Percentiles rank a stretch among this genome's conserved stretches.
These are phyloP conservation scores for Danaus chrysippus DNA, from an alignment of 2,888 invertebrate species.

Conservation along the genomic window DNA sequence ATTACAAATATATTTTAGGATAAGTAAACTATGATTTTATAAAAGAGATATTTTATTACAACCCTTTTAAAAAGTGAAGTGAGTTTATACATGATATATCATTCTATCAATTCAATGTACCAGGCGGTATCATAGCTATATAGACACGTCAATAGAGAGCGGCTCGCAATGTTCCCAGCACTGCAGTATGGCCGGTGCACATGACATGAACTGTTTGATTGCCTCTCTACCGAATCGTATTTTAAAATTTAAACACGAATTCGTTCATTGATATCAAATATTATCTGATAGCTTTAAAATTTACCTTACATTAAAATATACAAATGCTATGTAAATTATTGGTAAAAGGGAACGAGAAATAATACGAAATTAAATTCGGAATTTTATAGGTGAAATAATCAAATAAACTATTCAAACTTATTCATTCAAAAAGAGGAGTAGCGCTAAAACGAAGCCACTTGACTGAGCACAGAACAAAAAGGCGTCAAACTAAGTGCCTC, in stretches of 20 bases:
- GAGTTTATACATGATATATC: neutral
- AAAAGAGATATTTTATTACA: conserved; percentile 11
- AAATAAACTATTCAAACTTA: conserved; percentile 38
- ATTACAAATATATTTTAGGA: too few species aligned
- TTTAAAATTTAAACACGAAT: neutral
- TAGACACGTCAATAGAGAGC: neutral
- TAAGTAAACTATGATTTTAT: too few species aligned
- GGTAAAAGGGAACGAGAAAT: too few species aligned
- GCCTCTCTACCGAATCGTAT: neutral
- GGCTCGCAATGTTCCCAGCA: conserved; percentile 1
- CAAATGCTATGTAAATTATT: conserved; percentile 11
- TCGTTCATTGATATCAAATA: neutral
- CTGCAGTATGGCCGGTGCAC: neutral
- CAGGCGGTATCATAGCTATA: neutral
- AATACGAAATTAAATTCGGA: neutral
- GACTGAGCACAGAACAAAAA: conserved; percentile 18
- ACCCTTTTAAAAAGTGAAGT: neutral
- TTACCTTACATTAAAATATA: neutral
- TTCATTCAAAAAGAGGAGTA: conserved; percentile 31
- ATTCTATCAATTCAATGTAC: neutral
- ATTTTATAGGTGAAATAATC: conserved; percentile 21
- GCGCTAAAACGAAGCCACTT: conserved; percentile 32
- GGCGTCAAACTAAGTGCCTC: conserved; percentile 10
- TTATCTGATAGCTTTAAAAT: neutral
- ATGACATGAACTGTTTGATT: conserved; percentile 7